Evolutionary conservation across 2,113 vertebrate species (phyloP).

Genomic region (Lathamus discolor): DNA sequence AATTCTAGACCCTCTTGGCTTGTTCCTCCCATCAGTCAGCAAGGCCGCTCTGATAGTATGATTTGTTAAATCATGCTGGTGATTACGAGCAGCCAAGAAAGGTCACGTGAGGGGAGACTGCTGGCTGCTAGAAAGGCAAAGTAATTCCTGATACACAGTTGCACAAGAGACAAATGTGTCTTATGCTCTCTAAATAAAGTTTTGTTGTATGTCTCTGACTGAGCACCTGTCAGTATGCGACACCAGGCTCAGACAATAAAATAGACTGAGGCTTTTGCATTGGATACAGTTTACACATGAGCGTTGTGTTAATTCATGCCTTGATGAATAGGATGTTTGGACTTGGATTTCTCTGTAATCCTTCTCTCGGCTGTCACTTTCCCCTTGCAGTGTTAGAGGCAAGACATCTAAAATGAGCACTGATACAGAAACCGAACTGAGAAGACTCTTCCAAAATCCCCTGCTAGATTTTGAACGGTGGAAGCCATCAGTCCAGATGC

Average conservation of each 20-base stretch:
- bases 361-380: background rate
- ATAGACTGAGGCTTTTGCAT: conserved; percentile 24
- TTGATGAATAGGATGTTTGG: background rate
- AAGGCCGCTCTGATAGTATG: background rate
- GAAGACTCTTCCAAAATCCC: conserved; percentile 79
- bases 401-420: conserved; percentile 76
- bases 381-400: conserved; percentile 79
- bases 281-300: background rate
- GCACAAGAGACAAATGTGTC: background rate
- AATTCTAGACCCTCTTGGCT: background rate
- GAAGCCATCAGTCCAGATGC: conserved; percentile 75
- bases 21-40: background rate
- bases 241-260: background rate
- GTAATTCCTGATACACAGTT: background rate
- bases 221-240: background rate
- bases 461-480: conserved; percentile 82
- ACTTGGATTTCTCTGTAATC: conserved; percentile 17
- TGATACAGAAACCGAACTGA: conserved; percentile 72
- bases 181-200: background rate
- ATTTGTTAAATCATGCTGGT: background rate
- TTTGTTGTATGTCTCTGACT: background rate
- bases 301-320: background rate
- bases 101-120: background rate
- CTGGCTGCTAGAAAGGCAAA: background rate
- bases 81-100: background rate